Percentiles rank a stretch among this genome's conserved stretches.
Conservation (phyloP, 2,113 vertebrate genomes). For the Equus quagga region DNA sequence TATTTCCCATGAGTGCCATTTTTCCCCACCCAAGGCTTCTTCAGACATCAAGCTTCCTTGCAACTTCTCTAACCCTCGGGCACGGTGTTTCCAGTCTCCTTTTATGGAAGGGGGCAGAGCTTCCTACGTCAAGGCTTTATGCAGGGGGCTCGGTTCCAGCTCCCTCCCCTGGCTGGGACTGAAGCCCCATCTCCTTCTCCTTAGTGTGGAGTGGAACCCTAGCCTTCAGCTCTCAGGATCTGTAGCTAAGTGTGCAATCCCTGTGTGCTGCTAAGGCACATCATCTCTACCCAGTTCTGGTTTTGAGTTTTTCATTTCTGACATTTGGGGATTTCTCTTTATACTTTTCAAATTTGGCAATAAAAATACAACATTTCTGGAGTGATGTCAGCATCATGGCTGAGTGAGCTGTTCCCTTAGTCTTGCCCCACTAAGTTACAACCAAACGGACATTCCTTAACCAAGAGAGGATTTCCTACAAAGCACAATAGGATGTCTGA, state of each 20-base stretch:
- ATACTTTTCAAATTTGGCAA: not conserved
- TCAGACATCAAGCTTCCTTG: not conserved
- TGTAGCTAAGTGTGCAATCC: not conserved
- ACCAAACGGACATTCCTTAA: too few relatives aligned
- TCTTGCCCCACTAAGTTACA: too few relatives aligned
- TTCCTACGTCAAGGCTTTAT: not conserved
- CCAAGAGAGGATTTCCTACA: too few relatives aligned
- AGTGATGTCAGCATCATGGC: too few relatives aligned
- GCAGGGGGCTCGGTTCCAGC: not conserved
- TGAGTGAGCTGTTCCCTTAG: too few relatives aligned
- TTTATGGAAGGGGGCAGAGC: not conserved
- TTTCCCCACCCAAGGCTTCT: not conserved
- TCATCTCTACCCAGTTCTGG: not conserved
- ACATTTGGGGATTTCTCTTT: not conserved
- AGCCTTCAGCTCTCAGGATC: not conserved
- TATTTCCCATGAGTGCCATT: not conserved
- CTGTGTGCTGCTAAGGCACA: not conserved
- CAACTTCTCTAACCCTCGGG: not conserved
- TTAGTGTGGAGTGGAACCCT: not conserved
- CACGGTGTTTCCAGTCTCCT: not conserved
- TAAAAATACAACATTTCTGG: slow-evolving; percentile 5
- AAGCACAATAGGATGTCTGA: too few relatives aligned
- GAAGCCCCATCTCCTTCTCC: not conserved
- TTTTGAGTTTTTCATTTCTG: slow-evolving; percentile 5
- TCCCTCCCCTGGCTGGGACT: not conserved